Evolutionary conservation across 2,888 invertebrate genomes (phyloP), one percentile per base, ranked within the genome.

Genomic region (Bombylius discolor): DNA sequence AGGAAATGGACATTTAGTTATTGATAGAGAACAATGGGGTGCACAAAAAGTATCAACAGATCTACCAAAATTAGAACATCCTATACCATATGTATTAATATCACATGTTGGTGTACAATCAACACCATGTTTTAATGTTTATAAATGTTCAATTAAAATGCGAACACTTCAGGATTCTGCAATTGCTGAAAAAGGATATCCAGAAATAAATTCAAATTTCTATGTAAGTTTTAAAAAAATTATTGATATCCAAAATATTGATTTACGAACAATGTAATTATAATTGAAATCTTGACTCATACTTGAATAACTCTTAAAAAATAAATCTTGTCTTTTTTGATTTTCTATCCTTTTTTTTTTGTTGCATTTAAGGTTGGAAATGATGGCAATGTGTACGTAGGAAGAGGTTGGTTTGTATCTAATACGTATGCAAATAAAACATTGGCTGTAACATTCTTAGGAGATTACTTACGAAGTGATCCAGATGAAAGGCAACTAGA

Each of bases 351-450:
- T 23, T 3, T 23, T 23, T 23, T 23, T 23, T 23, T 23, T n/a
- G n/a, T 23, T 23, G 23, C 23, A 23, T 23, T 23, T 23, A 23
- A 80, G 62, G 73, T 82, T 53, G 80, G 79, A 7, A 76, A 77
- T 44, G 81, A 81, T 67, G 80, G 78, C 8, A 73, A 73, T 58
- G 68, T 79, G 42, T 80, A 78, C 63, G 75, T 76, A 51, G 79
- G 78, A 36, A 70, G 79, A 57, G 78, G 78, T 59, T 79, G 76
- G 78, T 70, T 74, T 57, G 71, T 69, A 47, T 72, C 74, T 51
- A 81, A 80, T 57, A 76, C 78, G 44, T 79, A 79, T 65, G 72
- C 74, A 23, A 73, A 70, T 65, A 70, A 72, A 54, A 72, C 75
- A 49, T 68, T 79, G 58, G 74, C 74, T 5, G 69, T 79, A 46